Percentiles rank a stretch among this genome's conserved stretches.
phyloP scores from a whole-genome alignment of 2,113 vertebrate genomes.

The Atherinomorus stipes region DNA sequence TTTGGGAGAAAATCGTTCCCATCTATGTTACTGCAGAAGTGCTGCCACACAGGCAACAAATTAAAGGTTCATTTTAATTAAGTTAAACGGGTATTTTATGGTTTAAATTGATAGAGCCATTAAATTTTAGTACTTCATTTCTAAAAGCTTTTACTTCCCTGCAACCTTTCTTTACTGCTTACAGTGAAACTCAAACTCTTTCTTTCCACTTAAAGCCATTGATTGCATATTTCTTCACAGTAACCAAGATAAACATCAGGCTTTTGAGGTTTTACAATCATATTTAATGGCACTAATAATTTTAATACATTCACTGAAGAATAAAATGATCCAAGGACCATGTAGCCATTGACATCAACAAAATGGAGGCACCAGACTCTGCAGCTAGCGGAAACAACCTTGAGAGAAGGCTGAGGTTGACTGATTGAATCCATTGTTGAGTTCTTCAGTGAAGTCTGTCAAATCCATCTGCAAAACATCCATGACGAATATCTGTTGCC shows the following conservation, averaged over 20 bases:
- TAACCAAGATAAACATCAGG: slow-evolving; percentile 8
- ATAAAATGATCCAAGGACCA: slow-evolving; percentile 7
- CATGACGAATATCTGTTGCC: slow-evolving; percentile 36
- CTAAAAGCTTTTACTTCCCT: neutral
- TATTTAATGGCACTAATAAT: neutral
- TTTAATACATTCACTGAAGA: neutral
- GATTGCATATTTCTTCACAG: slow-evolving; percentile 2
- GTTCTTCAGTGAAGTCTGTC: slow-evolving; percentile 10
- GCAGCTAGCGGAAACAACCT: slow-evolving; percentile 12
- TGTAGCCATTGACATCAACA: neutral
- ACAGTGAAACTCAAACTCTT: neutral
- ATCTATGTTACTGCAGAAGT: neutral
- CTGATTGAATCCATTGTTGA: slow-evolving; percentile 21
- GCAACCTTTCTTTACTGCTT: neutral
- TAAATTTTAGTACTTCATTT: slow-evolving; percentile 16
- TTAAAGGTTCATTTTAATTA: slow-evolving; percentile 26
- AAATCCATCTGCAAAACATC: slow-evolving; percentile 27
- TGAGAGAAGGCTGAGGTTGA: slow-evolving; percentile 33
- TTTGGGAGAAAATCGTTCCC: no score
- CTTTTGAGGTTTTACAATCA: neutral
- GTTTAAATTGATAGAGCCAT: slow-evolving; percentile 17
- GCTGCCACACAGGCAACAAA: neutral
- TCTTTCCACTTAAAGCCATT: neutral
- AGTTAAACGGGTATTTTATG: slow-evolving; percentile 31
- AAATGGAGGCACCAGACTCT: neutral